phyloP scores from a whole-genome alignment of 2,113 vertebrate species.

The Gopherus flavomarginatus region DNA sequence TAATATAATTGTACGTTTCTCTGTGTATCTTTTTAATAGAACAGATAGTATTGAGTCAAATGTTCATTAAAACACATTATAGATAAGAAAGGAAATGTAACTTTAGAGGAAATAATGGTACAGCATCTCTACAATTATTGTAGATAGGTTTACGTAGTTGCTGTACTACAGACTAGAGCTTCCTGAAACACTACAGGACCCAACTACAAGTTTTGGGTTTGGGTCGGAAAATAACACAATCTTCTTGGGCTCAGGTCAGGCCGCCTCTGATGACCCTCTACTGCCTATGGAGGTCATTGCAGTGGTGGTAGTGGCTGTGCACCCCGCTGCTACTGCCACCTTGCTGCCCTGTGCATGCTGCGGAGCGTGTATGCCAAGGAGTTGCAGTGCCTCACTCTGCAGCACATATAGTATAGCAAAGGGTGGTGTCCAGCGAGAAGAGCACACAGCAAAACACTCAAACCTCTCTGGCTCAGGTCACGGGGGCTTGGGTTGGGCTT shows the following conservation, averaged over 20 bases:
- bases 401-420: not conserved
- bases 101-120: not conserved
- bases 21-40: not conserved
- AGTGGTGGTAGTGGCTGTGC: not conserved
- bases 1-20: not conserved
- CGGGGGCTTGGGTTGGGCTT: not conserved
- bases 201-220: not conserved
- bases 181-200: not conserved
- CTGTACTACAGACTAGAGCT: not conserved
- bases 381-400: not conserved
- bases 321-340: not conserved
- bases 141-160: not conserved
- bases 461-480: not conserved
- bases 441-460: not conserved
- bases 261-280: not conserved
- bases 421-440: not conserved
- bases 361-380: not conserved
- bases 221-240: not conserved
- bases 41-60: not conserved
- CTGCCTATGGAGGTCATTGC: not conserved
- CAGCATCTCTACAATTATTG: not conserved
- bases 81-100: not conserved
- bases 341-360: no score
- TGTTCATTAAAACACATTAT: not conserved
- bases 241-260: not conserved